A percentile compares a stretch with the other conserved stretches of the same genome.
Evolutionary conservation across 1,140 invertebrate species (phyloP).

Genomic region (Rhyzopertha dominica): DNA sequence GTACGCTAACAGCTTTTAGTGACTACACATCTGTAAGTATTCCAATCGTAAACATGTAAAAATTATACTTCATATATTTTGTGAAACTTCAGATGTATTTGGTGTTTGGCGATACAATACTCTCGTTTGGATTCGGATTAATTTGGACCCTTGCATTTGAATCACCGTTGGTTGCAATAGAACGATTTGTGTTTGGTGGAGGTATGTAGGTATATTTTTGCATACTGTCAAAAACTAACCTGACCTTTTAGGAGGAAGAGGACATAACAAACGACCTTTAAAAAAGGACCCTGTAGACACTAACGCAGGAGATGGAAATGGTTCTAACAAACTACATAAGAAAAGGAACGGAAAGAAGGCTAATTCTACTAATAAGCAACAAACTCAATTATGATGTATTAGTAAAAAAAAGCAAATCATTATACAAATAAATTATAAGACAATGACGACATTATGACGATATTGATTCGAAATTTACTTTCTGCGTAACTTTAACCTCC

Average conservation of each 20-base stretch:
- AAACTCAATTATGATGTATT: not conserved
- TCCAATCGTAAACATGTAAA: too few relatives aligned
- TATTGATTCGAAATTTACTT: slow-evolving; percentile 9
- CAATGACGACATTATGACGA: not conserved
- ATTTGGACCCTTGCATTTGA: slow-evolving; percentile 24
- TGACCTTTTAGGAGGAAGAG: not conserved
- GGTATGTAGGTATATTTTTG: slow-evolving; percentile 1
- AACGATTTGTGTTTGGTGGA: slow-evolving; percentile 13
- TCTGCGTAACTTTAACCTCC: slow-evolving; percentile 51
- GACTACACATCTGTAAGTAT: too few relatives aligned
- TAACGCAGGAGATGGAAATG: too few relatives aligned
- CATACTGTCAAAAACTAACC: not conserved
- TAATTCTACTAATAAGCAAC: not conserved
- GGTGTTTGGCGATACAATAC: slow-evolving; percentile 16
- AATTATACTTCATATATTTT: too few relatives aligned
- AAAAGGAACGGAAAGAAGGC: not conserved
- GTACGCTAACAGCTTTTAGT: too few relatives aligned
- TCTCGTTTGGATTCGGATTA: slow-evolving; percentile 12
- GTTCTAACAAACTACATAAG: not conserved
- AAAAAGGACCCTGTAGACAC: too few relatives aligned
- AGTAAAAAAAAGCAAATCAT: not conserved
- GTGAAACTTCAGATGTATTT: slow-evolving; percentile 22
- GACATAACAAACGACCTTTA: too few relatives aligned
- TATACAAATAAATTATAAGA: not conserved
- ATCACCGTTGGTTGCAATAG: slow-evolving; percentile 19